A percentile compares a stretch with the other conserved stretches of the same genome.
Conservation (phyloP, 2,888 invertebrate genomes). For the Heterodera filipjevi region DNA sequence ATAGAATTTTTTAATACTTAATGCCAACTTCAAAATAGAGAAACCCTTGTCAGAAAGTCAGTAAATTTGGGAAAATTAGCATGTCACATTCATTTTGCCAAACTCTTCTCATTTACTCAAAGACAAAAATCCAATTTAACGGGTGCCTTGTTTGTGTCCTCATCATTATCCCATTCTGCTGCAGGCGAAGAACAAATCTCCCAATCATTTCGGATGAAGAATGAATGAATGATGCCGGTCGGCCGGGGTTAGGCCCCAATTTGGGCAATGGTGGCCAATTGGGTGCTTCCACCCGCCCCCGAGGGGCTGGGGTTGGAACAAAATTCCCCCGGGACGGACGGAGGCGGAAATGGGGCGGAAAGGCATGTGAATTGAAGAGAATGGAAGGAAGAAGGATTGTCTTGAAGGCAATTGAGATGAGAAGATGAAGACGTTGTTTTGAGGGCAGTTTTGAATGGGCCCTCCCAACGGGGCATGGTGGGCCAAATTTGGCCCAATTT, state of each 20-base stretch:
- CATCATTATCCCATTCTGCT: not conserved
- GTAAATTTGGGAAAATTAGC: not conserved
- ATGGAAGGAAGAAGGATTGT: not conserved
- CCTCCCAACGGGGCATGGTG: not conserved
- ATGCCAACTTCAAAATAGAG: too few species aligned
- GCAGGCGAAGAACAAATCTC: not conserved
- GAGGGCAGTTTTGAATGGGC: not conserved
- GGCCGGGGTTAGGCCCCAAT: not conserved
- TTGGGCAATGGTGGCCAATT: not conserved
- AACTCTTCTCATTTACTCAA: not conserved
- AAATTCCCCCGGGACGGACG: not conserved
- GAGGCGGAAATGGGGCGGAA: slow-evolving; percentile 2
- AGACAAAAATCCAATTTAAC: slow-evolving; percentile 1
- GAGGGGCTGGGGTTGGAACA: not conserved
- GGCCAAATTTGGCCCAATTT: slow-evolving; percentile 1
- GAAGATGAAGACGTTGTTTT: not conserved
- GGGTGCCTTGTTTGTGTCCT: not conserved
- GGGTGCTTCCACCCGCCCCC: not conserved
- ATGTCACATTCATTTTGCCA: not conserved
- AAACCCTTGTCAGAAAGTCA: too few species aligned
- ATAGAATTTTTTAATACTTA: too few species aligned
- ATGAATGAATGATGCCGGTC: not conserved
- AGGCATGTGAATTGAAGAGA: not conserved
- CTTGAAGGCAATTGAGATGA: slow-evolving; percentile 6
- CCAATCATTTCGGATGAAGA: slow-evolving; percentile 9